phyloP scores from a whole-genome alignment of 2,888 invertebrate species.

The Resseliella maxima region DNA sequence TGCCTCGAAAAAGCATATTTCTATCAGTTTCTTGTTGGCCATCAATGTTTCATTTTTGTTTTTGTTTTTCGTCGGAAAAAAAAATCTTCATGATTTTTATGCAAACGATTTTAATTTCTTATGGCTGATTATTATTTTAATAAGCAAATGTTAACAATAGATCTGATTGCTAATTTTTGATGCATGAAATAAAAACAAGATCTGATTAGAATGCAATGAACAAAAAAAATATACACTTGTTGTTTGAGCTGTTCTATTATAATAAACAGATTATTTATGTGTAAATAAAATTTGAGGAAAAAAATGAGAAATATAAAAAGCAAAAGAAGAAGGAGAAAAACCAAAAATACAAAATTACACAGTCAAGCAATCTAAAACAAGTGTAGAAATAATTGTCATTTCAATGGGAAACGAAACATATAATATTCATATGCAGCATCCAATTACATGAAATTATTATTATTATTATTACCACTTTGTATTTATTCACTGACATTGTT shows the following conservation, averaged over 20 bases:
- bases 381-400: constrained; percentile 32
- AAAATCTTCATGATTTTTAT: not conserved
- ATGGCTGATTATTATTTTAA: not conserved
- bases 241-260: not conserved
- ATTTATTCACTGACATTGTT: not conserved
- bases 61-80: not conserved
- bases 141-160: constrained; percentile 23
- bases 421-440: constrained; percentile 16
- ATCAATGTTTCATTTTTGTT: not conserved
- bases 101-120: not conserved
- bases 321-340: not conserved
- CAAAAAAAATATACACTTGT: not conserved
- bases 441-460: constrained; percentile 8
- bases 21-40: not conserved
- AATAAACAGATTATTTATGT: constrained; percentile 13
- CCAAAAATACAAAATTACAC: not conserved
- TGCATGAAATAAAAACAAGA: too few species aligned
- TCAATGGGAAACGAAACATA: constrained; percentile 18
- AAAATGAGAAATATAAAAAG: not conserved
- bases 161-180: not conserved
- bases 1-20: not conserved
- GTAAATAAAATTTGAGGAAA: not conserved
- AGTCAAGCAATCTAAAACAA: not conserved
- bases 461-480: constrained; percentile 19
- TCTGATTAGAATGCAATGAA: not conserved